Base-by-base conservation (phyloP, 1,140 invertebrate genomes). In the Rhopalosiphum padi region DNA sequence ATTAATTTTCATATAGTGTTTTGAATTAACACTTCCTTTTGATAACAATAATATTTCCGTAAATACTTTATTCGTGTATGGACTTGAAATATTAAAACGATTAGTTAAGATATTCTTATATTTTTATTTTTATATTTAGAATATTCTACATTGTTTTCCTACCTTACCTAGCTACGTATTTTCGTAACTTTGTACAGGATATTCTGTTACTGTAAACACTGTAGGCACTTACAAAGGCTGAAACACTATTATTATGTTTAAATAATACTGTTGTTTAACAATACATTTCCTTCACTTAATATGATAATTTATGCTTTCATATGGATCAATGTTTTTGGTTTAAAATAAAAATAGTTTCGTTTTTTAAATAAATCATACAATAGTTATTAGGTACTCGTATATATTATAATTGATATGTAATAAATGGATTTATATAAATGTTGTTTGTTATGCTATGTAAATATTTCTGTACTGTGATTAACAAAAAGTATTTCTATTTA, bases 401-500 rank as follows among this genome's bases (percentile, higher is more conserved):
- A 77, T 82, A 37, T 18, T 41, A 48, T 23, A 77, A 68, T 90
- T 77, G 68, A 77, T 77, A 68, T 90, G 21, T 55, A 90, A 22
- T 85, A 85, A 53, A 51, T 25, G 41, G 18, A 41, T 41, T 41
- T 41, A 41, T 41, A 41, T 41, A 41, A 46, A 85, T 53, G 37
- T 85, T 55, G 7, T 83, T 85, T 55, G 46, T 41, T 91, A 37
- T 93, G 91, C 55, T 55, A 93, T 93, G 91, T 53, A 53, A 92
- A 85, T 92, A 23, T 11, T 11, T 46, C 8, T 41, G 35, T 85
- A 4, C 41, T 25, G 23, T 93, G 82, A 43, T 48, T 48, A 86
- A 93, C 35, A 93, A 86, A 91, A 91, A 53, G 48, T 93, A 51
- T 93, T 85, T 22, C 35, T 93, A 93, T 55, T 85, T 68, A 68